These are phyloP conservation scores for Heliothis peltigera DNA, from an alignment of 2,888 invertebrate genomes.

Conservation along the genomic window DNA sequence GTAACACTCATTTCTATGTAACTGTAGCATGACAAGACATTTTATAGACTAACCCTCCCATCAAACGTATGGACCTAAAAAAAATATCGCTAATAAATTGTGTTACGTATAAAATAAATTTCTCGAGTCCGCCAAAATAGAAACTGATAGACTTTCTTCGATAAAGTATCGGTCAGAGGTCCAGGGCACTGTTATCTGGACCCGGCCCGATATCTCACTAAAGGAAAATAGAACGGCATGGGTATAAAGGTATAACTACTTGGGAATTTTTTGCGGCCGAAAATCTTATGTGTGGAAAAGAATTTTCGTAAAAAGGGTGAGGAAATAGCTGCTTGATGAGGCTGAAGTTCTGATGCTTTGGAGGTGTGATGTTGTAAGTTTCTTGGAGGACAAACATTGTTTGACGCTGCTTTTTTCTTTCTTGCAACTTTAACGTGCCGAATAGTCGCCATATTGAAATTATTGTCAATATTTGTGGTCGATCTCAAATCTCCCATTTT, in stretches of 20 bases:
- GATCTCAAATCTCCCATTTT: too few relatives aligned
- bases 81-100: conserved; percentile 54
- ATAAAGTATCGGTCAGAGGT: conserved; percentile 72
- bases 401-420: background rate
- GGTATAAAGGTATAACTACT: conserved; percentile 48
- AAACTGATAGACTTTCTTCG: conserved; percentile 66
- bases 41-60: conserved; percentile 26
- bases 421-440: too few relatives aligned
- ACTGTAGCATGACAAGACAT: conserved; percentile 18
- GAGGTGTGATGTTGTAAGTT: conserved; percentile 1
- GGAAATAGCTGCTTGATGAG: conserved; percentile 29
- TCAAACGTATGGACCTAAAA: conserved; percentile 20
- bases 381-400: background rate
- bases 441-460: too few relatives aligned
- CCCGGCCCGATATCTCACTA: conserved; percentile 67
- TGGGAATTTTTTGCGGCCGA: conserved; percentile 41
- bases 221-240: conserved; percentile 58
- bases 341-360: conserved; percentile 8
- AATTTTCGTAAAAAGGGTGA: conserved; percentile 35
- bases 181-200: conserved; percentile 62
- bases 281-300: conserved; percentile 42
- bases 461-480: too few relatives aligned
- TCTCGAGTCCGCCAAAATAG: conserved; percentile 59
- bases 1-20: conserved; percentile 2
- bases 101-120: conserved; percentile 67